phyloP scores from a whole-genome alignment of 2,797 vertebrate species.

The Sebastes minor region DNA sequence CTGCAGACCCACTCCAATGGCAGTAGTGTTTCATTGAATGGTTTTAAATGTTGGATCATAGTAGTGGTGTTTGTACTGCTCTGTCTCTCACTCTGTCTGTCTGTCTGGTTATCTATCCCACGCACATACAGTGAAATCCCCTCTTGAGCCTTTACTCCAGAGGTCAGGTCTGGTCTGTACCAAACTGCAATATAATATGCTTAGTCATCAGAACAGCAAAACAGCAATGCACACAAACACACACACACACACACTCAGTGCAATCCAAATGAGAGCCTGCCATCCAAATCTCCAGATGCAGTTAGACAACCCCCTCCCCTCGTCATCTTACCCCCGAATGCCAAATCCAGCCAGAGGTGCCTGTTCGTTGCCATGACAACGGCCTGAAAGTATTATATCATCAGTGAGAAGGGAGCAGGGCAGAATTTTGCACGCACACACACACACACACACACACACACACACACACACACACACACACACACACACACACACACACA shows the following conservation, averaged over 20 bases:
- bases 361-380: conserved; percentile 65
- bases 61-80: neutral
- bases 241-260: neutral
- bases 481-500: neutral
- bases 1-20: neutral
- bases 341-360: conserved; percentile 55
- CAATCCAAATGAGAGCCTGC: conserved; percentile 26
- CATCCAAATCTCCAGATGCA: conserved; percentile 51
- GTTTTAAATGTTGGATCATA: neutral
- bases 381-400: conserved; percentile 62
- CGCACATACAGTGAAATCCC: conserved; percentile 18
- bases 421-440: conserved; percentile 23
- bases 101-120: neutral
- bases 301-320: conserved; percentile 37
- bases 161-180: conserved; percentile 20
- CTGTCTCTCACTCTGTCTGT: neutral
- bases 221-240: conserved; percentile 10
- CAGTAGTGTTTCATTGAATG: neutral
- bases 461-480: no score
- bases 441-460: conserved; percentile 8
- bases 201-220: conserved; percentile 52
- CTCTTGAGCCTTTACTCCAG: conserved; percentile 37
- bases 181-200: conserved; percentile 48
- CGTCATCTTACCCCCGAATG: conserved; percentile 31
- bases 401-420: conserved; percentile 36